phyloP scores from a whole-genome alignment of 1,140 invertebrate genomes.

The Orchestia grillus region DNA sequence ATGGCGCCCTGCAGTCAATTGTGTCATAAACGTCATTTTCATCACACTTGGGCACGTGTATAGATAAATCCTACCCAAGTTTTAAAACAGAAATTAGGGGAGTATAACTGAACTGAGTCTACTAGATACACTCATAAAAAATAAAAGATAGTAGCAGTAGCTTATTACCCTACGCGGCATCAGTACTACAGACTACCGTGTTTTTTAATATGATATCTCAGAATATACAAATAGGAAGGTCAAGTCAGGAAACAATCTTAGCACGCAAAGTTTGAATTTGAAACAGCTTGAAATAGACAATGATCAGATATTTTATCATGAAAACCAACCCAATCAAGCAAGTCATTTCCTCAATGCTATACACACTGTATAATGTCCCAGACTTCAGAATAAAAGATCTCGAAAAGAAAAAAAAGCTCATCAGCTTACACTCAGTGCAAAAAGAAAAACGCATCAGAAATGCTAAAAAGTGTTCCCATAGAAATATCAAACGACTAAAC shows the following conservation, averaged over 20 bases:
- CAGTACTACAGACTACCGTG: neutral
- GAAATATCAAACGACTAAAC: neutral
- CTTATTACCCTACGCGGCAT: neutral
- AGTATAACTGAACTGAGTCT: neutral
- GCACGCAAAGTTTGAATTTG: neutral
- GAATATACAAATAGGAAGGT: neutral
- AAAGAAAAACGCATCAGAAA: too few relatives aligned
- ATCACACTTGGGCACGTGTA: neutral
- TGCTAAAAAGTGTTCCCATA: too few relatives aligned
- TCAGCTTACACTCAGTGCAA: neutral
- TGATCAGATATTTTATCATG: too few relatives aligned
- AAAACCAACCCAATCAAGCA: neutral
- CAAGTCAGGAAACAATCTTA: neutral
- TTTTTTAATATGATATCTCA: neutral
- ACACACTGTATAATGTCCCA: too few relatives aligned
- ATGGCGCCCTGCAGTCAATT: slow-evolving; percentile 72
- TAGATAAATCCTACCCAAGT: too few relatives aligned
- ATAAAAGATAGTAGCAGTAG: neutral
- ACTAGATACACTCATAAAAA: neutral
- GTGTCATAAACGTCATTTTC: neutral
- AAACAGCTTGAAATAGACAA: neutral
- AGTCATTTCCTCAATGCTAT: neutral
- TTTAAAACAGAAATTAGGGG: neutral
- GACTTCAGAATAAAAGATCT: too few relatives aligned
- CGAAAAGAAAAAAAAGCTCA: too few relatives aligned